Percentiles rank a stretch among this genome's conserved stretches.
Evolutionary conservation across 2,888 invertebrate species (phyloP).

Genomic region (Gasteruption jaculator): DNA sequence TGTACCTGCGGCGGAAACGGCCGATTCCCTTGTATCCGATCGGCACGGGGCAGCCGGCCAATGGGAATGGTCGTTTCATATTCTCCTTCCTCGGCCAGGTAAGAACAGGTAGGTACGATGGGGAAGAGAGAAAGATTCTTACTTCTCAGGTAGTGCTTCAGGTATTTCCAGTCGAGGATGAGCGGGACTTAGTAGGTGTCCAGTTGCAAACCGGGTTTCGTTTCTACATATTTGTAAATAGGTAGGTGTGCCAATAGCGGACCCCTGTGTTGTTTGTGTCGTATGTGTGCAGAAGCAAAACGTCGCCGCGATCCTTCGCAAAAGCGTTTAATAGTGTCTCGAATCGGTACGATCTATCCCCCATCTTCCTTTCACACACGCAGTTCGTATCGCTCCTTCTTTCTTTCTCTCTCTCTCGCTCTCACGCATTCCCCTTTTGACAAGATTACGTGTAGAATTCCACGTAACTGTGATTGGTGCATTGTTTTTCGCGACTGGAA

Average conservation of each 20-base stretch:
- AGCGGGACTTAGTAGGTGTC: conserved; percentile 36
- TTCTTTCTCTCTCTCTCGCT: conserved; percentile 11
- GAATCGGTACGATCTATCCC: no score
- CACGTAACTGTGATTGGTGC: no score
- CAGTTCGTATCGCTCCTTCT: conserved; percentile 2
- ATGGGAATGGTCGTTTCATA: conserved; percentile 26
- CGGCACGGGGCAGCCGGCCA: conserved; percentile 23
- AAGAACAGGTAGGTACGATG: conserved; percentile 27
- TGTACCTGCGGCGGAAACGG: conserved; percentile 3
- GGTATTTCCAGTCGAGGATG: conserved; percentile 47
- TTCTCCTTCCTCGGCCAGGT: conserved; percentile 29
- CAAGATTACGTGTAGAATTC: no score
- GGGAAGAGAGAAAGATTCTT: conserved; percentile 20
- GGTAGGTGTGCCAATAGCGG: conserved; percentile 32
- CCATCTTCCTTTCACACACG: no score
- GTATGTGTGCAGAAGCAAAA: no score
- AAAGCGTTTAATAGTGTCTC: no score
- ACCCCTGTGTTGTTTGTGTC: conserved; percentile 6
- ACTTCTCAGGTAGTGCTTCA: conserved; percentile 35
- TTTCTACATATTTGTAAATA: conserved; percentile 38
- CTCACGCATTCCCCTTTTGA: no score
- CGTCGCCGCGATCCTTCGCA: no score
- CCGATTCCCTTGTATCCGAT: conserved; percentile 16
- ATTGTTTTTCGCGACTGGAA: no score
- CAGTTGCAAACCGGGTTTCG: conserved; percentile 19